Conservation (phyloP, 1,140 invertebrate genomes). For the Zaprionus nigranus region DNA sequence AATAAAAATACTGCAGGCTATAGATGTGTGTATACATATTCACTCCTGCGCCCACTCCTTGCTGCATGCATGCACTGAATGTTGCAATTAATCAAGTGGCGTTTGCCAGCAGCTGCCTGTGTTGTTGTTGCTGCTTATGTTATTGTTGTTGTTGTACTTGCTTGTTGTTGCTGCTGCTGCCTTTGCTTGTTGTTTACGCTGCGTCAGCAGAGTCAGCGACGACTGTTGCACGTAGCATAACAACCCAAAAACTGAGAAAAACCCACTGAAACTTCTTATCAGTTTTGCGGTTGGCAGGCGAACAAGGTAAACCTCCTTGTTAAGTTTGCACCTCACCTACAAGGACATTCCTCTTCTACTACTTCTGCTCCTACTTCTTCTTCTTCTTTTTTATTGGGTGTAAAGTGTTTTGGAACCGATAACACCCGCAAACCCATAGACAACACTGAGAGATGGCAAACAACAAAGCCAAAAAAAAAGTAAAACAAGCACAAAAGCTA, state of each 20-base stretch:
- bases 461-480: not conserved
- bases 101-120: constrained; percentile 4
- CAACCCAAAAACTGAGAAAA: constrained; percentile 26
- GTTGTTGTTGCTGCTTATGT: not conserved
- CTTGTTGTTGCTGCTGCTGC: constrained; percentile 10
- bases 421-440: constrained; percentile 43
- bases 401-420: constrained; percentile 70
- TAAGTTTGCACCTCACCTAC: constrained; percentile 42
- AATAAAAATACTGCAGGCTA: constrained; percentile 32
- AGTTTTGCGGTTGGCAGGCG: constrained; percentile 55
- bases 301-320: constrained; percentile 54
- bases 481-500: not conserved
- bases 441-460: constrained; percentile 59
- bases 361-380: not conserved
- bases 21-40: constrained; percentile 18
- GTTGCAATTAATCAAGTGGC: constrained; percentile 54
- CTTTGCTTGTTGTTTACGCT: constrained; percentile 7
- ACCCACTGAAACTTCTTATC: constrained; percentile 55
- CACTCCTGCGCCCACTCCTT: not conserved
- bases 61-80: not conserved
- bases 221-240: constrained; percentile 33
- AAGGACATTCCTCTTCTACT: constrained; percentile 10
- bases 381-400: constrained; percentile 60
- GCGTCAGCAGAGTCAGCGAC: constrained; percentile 23
- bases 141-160: constrained; percentile 14